These are phyloP conservation scores for Ditylenchus weischeri DNA, from an alignment of 2,888 invertebrate species.

Conservation along the genomic window DNA sequence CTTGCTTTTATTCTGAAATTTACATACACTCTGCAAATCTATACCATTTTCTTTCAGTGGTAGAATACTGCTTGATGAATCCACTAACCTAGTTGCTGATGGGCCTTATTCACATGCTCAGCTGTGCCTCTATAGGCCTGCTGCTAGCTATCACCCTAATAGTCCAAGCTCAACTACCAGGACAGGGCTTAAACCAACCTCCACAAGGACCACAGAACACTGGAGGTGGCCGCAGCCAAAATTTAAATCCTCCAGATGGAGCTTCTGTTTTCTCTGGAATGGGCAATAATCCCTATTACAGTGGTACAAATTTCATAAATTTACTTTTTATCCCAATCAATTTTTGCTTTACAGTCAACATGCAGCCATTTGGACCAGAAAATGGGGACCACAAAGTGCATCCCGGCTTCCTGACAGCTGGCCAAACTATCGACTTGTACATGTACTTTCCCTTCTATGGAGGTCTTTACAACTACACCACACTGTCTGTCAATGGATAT, in stretches of 20 bases:
- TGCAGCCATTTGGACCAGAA: constrained; percentile 55
- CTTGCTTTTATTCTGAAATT: too few relatives aligned
- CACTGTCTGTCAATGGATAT: constrained; percentile 56
- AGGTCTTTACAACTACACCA: constrained; percentile 57
- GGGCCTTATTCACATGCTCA: too few relatives aligned
- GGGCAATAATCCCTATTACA: constrained; percentile 52
- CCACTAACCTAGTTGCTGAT: too few relatives aligned
- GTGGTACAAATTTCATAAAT: constrained; percentile 33
- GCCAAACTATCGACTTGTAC: constrained; percentile 55
- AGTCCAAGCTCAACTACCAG: neutral
- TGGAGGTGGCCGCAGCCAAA: constrained; percentile 24
- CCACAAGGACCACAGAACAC: neutral
- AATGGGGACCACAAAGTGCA: constrained; percentile 53
- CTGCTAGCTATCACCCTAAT: too few relatives aligned
- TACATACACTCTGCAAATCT: too few relatives aligned
- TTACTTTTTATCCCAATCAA: neutral
- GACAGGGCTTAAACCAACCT: neutral
- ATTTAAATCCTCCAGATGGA: constrained; percentile 26
- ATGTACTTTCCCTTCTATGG: constrained; percentile 58
- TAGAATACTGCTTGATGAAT: too few relatives aligned
- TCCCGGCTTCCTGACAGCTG: constrained; percentile 54
- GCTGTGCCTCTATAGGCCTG: too few relatives aligned
- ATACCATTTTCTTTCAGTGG: too few relatives aligned
- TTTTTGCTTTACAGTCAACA: constrained; percentile 38
- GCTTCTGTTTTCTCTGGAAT: constrained; percentile 49